Evolutionary conservation across 1,140 invertebrate species (phyloP).

Genomic region (Polypedilum vanderplanki): DNA sequence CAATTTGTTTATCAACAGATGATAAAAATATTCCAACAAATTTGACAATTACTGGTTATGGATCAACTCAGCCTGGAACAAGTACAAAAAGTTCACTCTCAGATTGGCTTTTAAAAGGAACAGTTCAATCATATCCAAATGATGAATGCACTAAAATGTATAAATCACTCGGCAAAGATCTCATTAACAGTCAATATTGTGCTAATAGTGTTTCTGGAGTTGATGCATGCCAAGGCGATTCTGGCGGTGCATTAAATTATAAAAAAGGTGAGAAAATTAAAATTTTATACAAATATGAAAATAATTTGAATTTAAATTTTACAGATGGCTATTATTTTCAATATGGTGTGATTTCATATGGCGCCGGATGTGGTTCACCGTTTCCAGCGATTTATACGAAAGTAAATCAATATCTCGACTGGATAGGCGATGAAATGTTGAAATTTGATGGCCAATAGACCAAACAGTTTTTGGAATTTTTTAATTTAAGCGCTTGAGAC

Average conservation of each 20-base stretch:
- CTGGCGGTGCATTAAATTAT: neutral
- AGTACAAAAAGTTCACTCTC: neutral
- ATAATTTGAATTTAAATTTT: no score
- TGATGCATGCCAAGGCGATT: neutral
- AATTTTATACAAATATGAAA: neutral
- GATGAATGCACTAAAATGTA: neutral
- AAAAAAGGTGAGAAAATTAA: neutral
- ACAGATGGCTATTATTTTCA: neutral
- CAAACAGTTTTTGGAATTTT: no score
- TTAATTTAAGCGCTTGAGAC: no score
- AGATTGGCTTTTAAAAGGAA: neutral
- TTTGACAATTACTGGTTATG: neutral
- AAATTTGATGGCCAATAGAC: no score
- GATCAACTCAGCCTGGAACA: neutral
- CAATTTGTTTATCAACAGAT: neutral
- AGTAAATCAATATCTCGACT: slow-evolving; percentile 68
- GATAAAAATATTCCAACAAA: neutral
- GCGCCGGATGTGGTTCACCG: slow-evolving; percentile 78
- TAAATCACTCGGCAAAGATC: neutral
- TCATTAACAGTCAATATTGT: neutral
- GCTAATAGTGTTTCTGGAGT: neutral
- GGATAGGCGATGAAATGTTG: slow-evolving; percentile 58
- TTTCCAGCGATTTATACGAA: slow-evolving; percentile 84
- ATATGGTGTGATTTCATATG: slow-evolving; percentile 75
- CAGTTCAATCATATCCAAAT: neutral